Evolutionary conservation across 2,797 vertebrate genomes (phyloP), one percentile per base, ranked within the genome.

Genomic region (Takifugu rubripes): DNA sequence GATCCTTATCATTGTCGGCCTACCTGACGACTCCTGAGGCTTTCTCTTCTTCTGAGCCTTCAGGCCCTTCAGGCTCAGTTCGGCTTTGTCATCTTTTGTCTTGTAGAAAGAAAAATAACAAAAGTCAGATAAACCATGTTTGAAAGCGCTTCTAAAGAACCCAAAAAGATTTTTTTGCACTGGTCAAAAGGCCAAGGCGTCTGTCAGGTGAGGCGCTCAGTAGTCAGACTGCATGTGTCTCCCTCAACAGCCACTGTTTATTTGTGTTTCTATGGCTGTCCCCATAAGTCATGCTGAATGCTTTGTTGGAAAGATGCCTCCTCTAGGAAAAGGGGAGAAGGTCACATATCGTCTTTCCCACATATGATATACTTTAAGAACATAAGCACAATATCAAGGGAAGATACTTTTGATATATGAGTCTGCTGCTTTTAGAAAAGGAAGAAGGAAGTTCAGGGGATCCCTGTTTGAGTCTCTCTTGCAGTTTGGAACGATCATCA

Each of bases 11-110:
- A 2, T 36, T 60, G 27, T 42, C 15, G 42, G 3, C 27, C 21
- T 59, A 97, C 96, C 96, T 92, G 89, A 60, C 3, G 85, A 65
- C 61, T 92, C 84, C 2, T 81, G 87, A 15, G 90, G 89, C 75
- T 89, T 93, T 76, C 89, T 91, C 70, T 89, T 91, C 85, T 92
- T 92, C 70, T 88, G 84, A 31, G 73, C 52, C 59, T 90, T 90
- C 45, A 73, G 68, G 60, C 87, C 89, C 10, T 87, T 92, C 57
- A 81, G 77, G 70, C 59, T 86, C 25, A 89, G 53, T 48, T 84
- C 86, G 52, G 84, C 66, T 65, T 88, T 92, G 51, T 94, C 93
- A 83, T 91, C 86, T 25, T 85, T 89, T 50, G 73, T 53, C 78
- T 85, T 25, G 26, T 11, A 15, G 12, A 67, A 49, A 64, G 40